Evolutionary conservation across 2,888 invertebrate genomes (phyloP).

Genomic region (Synergus laeviventris): DNA sequence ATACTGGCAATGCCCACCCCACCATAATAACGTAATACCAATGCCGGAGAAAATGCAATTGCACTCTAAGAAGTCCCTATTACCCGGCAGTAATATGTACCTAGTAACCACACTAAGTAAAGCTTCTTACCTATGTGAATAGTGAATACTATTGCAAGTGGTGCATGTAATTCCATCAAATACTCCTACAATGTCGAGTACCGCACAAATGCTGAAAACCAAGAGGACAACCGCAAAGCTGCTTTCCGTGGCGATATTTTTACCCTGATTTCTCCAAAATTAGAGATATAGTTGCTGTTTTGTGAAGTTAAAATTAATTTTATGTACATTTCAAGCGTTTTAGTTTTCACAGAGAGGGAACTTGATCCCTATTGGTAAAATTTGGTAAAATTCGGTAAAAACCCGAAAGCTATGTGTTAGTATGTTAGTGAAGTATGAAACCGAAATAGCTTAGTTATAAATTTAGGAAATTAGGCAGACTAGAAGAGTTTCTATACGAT

Average conservation of each 20-base stretch:
- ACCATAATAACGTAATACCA: not conserved
- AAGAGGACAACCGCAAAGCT: not conserved
- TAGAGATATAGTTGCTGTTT: not conserved
- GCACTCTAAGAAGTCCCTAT: constrained; percentile 7
- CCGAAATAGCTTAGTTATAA: too few species aligned
- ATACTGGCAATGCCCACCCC: not conserved
- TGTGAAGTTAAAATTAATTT: too few species aligned
- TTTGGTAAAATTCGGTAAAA: too few species aligned
- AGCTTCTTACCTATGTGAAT: not conserved
- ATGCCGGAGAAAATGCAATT: constrained; percentile 26
- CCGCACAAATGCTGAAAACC: not conserved
- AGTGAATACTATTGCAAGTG: not conserved
- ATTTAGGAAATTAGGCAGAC: too few species aligned
- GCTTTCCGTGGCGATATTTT: not conserved
- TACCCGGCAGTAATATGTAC: not conserved
- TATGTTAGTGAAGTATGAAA: too few species aligned
- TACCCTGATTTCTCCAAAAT: not conserved
- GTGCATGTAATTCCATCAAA: constrained; percentile 5
- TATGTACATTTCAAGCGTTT: too few species aligned
- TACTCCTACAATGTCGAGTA: too few species aligned
- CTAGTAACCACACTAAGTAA: constrained; percentile 17
- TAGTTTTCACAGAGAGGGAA: too few species aligned
- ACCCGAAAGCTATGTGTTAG: too few species aligned
- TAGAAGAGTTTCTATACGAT: too few species aligned
- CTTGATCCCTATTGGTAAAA: too few species aligned